Evolutionary conservation across 2,797 vertebrate genomes (phyloP).

Genomic region (Danio tinwini): DNA sequence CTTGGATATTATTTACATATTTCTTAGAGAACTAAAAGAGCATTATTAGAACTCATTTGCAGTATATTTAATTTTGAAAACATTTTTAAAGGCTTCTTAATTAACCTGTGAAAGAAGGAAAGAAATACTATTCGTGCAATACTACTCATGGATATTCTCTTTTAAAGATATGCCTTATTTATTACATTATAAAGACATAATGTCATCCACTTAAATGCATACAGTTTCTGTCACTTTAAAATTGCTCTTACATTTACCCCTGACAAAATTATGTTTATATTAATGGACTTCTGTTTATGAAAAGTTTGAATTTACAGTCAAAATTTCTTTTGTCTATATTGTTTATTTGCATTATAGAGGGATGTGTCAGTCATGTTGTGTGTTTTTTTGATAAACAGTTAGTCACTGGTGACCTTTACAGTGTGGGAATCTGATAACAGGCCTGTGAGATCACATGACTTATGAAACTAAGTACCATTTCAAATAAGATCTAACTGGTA

Average conservation of each 20-base stretch:
- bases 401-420: constrained; percentile 21
- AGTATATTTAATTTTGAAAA: no score
- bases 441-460: constrained; percentile 23
- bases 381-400: constrained; percentile 19
- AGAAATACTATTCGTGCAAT: neutral
- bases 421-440: constrained; percentile 27
- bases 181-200: neutral
- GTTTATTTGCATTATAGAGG: constrained; percentile 24
- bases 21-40: no score
- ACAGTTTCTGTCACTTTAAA: constrained; percentile 5
- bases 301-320: constrained; percentile 3
- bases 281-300: neutral
- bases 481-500: neutral
- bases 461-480: constrained; percentile 19
- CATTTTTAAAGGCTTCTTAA: no score
- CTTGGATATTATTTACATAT: no score
- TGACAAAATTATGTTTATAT: neutral
- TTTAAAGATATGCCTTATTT: neutral
- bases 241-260: neutral
- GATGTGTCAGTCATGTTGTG: constrained; percentile 13
- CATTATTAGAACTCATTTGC: no score
- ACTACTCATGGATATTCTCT: neutral
- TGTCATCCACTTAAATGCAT: neutral
- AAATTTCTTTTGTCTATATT: neutral
- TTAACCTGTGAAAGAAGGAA: no score